Evolutionary conservation across 2,888 invertebrate genomes (phyloP).

Genomic region (Embidobia sp.): DNA sequence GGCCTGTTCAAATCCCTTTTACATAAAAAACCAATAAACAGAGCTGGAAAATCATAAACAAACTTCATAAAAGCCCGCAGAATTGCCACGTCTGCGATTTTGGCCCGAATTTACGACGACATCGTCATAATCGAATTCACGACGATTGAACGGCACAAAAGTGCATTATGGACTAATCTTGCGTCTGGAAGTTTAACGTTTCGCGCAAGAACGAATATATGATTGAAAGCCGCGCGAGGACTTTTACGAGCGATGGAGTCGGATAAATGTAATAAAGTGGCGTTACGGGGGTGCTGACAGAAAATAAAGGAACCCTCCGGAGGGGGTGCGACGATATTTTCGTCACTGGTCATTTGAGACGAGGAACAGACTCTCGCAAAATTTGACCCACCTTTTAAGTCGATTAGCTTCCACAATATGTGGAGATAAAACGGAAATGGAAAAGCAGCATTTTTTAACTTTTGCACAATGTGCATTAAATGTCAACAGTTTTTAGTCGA

Average conservation of each 20-base stretch:
- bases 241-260: conserved; percentile 59
- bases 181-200: conserved; percentile 58
- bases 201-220: conserved; percentile 58
- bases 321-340: conserved; percentile 45
- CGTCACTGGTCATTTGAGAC: conserved; percentile 57
- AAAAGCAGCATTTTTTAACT: too few species aligned
- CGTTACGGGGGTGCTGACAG: conserved; percentile 7
- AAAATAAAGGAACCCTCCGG: conserved; percentile 29
- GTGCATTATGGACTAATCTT: conserved; percentile 59
- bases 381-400: conserved; percentile 46
- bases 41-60: conserved; percentile 54
- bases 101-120: conserved; percentile 52
- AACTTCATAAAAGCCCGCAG: conserved; percentile 36
- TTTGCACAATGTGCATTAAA: too few species aligned
- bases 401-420: conserved; percentile 31
- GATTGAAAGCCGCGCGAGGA: conserved; percentile 58
- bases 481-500: too few species aligned
- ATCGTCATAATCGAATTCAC: conserved; percentile 62
- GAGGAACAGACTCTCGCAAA: conserved; percentile 6
- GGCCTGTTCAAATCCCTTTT: conserved; percentile 15
- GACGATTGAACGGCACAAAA: conserved; percentile 61
- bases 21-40: conserved; percentile 52
- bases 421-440: background rate
- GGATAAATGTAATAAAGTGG: conserved; percentile 62
- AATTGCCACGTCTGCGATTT: conserved; percentile 45